Evolutionary conservation across 2,113 vertebrate genomes (phyloP), one percentile per base, ranked within the genome.

Genomic region (Thamnaconus septentrionalis): DNA sequence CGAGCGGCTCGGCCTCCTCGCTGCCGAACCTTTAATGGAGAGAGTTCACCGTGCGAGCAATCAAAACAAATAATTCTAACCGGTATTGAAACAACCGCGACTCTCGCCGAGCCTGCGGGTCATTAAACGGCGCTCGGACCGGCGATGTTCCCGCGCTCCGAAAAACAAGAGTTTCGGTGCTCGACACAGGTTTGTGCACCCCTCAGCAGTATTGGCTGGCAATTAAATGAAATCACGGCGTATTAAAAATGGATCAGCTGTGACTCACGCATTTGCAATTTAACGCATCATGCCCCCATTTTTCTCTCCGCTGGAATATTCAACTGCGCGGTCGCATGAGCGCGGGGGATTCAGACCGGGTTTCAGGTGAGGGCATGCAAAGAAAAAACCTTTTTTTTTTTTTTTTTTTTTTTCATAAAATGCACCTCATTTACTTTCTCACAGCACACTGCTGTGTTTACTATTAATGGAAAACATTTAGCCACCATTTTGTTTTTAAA

Each of bases 171-270:
- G 18, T 31, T 31, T 31, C 18, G 18, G 18, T 31, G 18, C 18
- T 31, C 18, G 18, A 50, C 3, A 50, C 48, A 46, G 44, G 40
- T 43, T 53, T 78, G 62, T n/a, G 53, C 64, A 78, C 71, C 50
- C 69, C 75, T 77, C 42, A 64, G 50, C 70, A 56, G 51, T 53
- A 59, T 40, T 54, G 41, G 43, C 64, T 64, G 56, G 41, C 68
- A 85, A 52, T 82, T 31, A 85, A 73, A 74, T 74, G 60, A 69
- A 80, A 84, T 87, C 66, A 84, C 61, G 60, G 56, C 45, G 52
- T 53, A 82, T 87, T 79, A 84, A 89, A 87, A 71, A 89, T 78
- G 78, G 46, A 87, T 88, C 52, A 82, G 63, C 48, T 64, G 9
- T 71, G 71, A 81, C 56, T 78, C 63, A 75, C 71, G 69, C 57